Evolutionary conservation across 2,888 invertebrate genomes (phyloP), one percentile per base, ranked within the genome.

Genomic region (Pollenia amentaria): DNA sequence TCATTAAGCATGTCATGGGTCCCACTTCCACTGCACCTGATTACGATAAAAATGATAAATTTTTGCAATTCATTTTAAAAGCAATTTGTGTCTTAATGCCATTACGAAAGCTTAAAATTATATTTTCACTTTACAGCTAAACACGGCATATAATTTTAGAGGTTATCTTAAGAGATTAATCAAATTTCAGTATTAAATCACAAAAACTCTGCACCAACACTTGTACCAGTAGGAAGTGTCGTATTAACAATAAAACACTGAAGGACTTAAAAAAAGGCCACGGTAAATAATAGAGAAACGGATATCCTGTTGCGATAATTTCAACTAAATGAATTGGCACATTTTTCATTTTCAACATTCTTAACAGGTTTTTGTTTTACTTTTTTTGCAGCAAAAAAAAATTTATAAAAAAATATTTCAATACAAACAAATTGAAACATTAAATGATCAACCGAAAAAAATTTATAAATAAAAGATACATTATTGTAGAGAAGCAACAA

Each of bases 241-340:
- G 73, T 73, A 84, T 87, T 77, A 77, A 76, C 64, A 73, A 57
- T 21, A 73, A 44, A 80, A 55, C 29, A 82, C 18, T n/a, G 11
- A 62, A 44, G 76, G 48, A 80, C 64, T 53, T 46, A 55, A 38
- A 77, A 55, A 84, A 85, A 64, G 44, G 42, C 57, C 72, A 42
- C 14, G 78, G 64, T 62, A 80, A 78, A 72, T 78, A 84, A 77
- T 85, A 86, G 77, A 82, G 53, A 73, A 73, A 80, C 84, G 87
- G 84, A 87, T 87, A 87, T 87, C 87, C 81, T 83, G 84, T 82
- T 86, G 89, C 91, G 91, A 91, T 92, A 92, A 92, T 92, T 92
- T 91, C 91, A 92, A 91, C 91, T 90, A 92, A 92, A 92, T 92
- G 92, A 92, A 92, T 92, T 92, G 92, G 92, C 92, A 92, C 90